Conservation (phyloP, 2,888 invertebrate species). For the Lagria hirta region DNA sequence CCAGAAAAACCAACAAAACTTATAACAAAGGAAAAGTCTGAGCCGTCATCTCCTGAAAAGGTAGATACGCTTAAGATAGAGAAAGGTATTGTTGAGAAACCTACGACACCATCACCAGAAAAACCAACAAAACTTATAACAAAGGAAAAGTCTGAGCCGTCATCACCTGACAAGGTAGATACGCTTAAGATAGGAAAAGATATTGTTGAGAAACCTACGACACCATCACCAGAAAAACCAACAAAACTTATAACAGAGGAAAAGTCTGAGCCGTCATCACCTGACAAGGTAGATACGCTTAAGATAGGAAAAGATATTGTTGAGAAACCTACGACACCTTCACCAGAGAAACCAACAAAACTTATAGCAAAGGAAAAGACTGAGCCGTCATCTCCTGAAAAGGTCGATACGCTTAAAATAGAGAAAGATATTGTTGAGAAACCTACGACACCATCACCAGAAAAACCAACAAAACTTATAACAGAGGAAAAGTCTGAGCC, state of each 20-base stretch:
- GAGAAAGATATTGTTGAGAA: slow-evolving; percentile 6
- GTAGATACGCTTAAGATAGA: slow-evolving; percentile 5
- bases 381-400: slow-evolving; percentile 3
- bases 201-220: slow-evolving; percentile 7
- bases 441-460: slow-evolving; percentile 12
- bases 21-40: slow-evolving; percentile 10
- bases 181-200: slow-evolving; percentile 4
- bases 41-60: slow-evolving; percentile 10
- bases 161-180: slow-evolving; percentile 8
- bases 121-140: background rate
- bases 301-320: slow-evolving; percentile 1
- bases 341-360: slow-evolving; percentile 4
- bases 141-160: background rate
- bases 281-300: slow-evolving; percentile 4
- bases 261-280: no score
- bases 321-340: slow-evolving; percentile 8
- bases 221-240: slow-evolving; percentile 4
- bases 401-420: background rate
- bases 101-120: background rate
- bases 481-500: no score
- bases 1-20: slow-evolving; percentile 8
- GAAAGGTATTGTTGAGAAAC: background rate
- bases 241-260: background rate
- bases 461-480: slow-evolving; percentile 9
- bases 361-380: background rate